These are phyloP conservation scores for Hyposmocoma kahamanoa DNA, from an alignment of 1,140 invertebrate species.

Conservation along the genomic window DNA sequence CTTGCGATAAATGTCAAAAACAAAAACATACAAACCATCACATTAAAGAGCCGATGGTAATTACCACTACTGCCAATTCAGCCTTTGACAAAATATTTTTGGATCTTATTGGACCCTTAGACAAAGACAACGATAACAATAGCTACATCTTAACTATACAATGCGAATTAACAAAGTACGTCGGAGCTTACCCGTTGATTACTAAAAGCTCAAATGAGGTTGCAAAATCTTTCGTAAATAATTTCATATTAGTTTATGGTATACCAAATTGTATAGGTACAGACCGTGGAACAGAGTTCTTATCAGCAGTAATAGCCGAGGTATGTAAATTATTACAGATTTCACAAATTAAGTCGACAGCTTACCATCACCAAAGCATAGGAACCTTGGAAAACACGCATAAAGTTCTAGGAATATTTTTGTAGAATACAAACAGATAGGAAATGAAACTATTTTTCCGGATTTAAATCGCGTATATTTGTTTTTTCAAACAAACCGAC, in stretches of 20 bases:
- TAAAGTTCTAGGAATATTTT: not conserved
- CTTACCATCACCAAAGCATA: conserved; percentile 2
- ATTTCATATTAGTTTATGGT: not conserved
- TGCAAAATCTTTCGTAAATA: not conserved
- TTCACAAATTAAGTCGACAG: not conserved
- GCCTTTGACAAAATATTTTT: not conserved
- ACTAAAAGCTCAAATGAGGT: not conserved
- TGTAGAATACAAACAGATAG: too few species aligned
- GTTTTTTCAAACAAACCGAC: too few species aligned
- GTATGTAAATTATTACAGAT: not conserved
- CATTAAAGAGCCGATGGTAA: conserved; percentile 2
- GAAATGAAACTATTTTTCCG: too few species aligned
- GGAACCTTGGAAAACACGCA: not conserved
- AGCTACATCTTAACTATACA: conserved; percentile 2
- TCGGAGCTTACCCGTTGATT: not conserved
- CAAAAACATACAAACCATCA: conserved; percentile 1
- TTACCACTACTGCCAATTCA: conserved; percentile 1
- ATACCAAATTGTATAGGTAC: not conserved
- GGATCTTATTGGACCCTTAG: conserved; percentile 1
- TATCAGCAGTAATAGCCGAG: not conserved
- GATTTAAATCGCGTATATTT: too few species aligned
- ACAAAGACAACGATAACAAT: conserved; percentile 1
- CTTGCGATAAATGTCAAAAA: conserved; percentile 4
- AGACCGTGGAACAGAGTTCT: not conserved
- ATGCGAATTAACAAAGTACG: conserved; percentile 2